Percentiles rank a stretch among this genome's conserved stretches.
Conservation (phyloP, 1,140 invertebrate species). For the Heterodera carotae region DNA sequence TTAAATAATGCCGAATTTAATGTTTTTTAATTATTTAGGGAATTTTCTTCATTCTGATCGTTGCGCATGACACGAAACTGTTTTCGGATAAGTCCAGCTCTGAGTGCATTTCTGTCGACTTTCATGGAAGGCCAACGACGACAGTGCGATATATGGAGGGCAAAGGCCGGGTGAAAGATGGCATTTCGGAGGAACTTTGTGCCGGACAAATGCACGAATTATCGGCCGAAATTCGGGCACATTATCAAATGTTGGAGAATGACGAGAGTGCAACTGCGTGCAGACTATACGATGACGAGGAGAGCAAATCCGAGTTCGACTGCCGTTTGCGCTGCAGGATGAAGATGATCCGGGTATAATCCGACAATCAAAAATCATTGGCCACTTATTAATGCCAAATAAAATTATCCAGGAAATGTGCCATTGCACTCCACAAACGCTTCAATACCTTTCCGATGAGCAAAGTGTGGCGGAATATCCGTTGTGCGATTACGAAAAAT, state of each 20-base stretch:
- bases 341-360: slow-evolving; percentile 56
- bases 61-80: slow-evolving; percentile 51
- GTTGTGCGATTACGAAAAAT: slow-evolving; percentile 60
- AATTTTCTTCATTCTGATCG: slow-evolving; percentile 53
- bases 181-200: slow-evolving; percentile 59
- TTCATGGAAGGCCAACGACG: slow-evolving; percentile 59
- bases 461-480: slow-evolving; percentile 55
- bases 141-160: slow-evolving; percentile 60
- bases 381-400: slow-evolving; percentile 16
- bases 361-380: background rate
- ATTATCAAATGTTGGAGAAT: slow-evolving; percentile 58
- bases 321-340: slow-evolving; percentile 57
- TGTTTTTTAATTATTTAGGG: too few relatives aligned
- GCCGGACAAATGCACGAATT: slow-evolving; percentile 54
- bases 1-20: too few relatives aligned
- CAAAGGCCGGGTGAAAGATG: slow-evolving; percentile 58
- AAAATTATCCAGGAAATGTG: slow-evolving; percentile 43
- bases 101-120: slow-evolving; percentile 54
- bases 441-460: slow-evolving; percentile 45
- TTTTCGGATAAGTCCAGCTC: slow-evolving; percentile 38
- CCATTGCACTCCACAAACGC: slow-evolving; percentile 55
- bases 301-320: slow-evolving; percentile 58
- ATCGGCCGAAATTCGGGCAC: slow-evolving; percentile 53
- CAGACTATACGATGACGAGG: slow-evolving; percentile 55
- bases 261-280: slow-evolving; percentile 59